Evolutionary conservation across 2,113 vertebrate genomes (phyloP).

Genomic region (Pagrus major): DNA sequence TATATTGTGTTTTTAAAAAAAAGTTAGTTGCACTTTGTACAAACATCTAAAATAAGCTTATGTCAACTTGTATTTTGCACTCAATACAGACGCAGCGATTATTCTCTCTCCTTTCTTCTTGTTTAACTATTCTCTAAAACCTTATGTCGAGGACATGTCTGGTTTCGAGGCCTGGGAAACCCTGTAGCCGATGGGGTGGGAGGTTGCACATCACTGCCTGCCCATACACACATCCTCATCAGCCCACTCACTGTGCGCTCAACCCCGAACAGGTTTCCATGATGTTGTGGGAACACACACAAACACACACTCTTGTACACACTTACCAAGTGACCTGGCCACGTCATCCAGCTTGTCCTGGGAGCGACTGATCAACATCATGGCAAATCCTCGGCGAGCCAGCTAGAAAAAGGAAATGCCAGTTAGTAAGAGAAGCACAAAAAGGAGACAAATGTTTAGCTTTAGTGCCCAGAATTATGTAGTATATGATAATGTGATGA

Average conservation of each 20-base stretch:
- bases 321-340: slow-evolving; percentile 91
- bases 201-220: slow-evolving; percentile 11
- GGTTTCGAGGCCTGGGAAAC: slow-evolving; percentile 6
- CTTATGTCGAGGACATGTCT: neutral
- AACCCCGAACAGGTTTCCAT: slow-evolving; percentile 23
- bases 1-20: neutral
- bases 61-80: neutral
- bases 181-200: neutral
- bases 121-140: neutral
- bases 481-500: too few relatives aligned
- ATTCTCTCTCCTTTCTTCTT: neutral
- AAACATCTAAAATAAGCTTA: neutral
- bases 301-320: neutral
- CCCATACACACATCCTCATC: slow-evolving; percentile 34
- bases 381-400: slow-evolving; percentile 89
- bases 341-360: slow-evolving; percentile 94
- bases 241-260: slow-evolving; percentile 26
- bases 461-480: neutral
- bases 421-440: neutral
- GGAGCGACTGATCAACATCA: slow-evolving; percentile 94
- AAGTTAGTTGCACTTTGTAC: too few relatives aligned
- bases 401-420: slow-evolving; percentile 82
- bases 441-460: neutral
- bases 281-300: slow-evolving; percentile 11
- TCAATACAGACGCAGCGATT: neutral